These are phyloP conservation scores for Perizoma flavofasciatum DNA, from an alignment of 2,888 invertebrate species.

Conservation along the genomic window DNA sequence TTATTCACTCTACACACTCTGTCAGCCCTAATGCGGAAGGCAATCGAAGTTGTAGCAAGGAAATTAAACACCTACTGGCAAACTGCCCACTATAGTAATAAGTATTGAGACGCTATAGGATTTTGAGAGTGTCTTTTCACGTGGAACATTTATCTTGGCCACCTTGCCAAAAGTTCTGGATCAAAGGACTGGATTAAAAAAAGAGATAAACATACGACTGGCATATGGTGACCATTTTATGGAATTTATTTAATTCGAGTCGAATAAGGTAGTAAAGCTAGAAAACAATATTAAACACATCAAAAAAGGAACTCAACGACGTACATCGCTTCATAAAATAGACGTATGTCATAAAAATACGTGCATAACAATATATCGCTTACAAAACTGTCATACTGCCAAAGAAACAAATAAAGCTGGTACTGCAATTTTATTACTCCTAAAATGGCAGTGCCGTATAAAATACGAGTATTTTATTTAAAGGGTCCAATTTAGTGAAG, in stretches of 20 bases:
- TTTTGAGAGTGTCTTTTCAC: background rate
- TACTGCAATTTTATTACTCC: conserved; percentile 46
- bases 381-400: conserved; percentile 31
- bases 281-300: too few relatives aligned
- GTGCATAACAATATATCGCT: conserved; percentile 27
- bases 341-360: conserved; percentile 2
- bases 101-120: background rate
- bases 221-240: background rate
- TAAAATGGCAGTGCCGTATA: conserved; percentile 47
- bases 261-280: too few relatives aligned
- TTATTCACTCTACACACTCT: too few relatives aligned
- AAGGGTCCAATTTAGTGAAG: conserved; percentile 71
- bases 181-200: background rate
- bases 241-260: background rate
- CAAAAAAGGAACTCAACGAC: too few relatives aligned
- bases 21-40: too few relatives aligned
- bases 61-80: background rate
- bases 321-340: too few relatives aligned
- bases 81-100: background rate
- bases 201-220: background rate
- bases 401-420: conserved; percentile 35
- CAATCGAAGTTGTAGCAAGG: too few relatives aligned
- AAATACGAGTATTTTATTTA: conserved; percentile 63
- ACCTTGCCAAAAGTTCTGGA: background rate
- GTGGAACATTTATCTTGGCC: conserved; percentile 2